Base-by-base conservation (phyloP, 1,140 invertebrate genomes). In the Oncopeltus fasciatus region DNA sequence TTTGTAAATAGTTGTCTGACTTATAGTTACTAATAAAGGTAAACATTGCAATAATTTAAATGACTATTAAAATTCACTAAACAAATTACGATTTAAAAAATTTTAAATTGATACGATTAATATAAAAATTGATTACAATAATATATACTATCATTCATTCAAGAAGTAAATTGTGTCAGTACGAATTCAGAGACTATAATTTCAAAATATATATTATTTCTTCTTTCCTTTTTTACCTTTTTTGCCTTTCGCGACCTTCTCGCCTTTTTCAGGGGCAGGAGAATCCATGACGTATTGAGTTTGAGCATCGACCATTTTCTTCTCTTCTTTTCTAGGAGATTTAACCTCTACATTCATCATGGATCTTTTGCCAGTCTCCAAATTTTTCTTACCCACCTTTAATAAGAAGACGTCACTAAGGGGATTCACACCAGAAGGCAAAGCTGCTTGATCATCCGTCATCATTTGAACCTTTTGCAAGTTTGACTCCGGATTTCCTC, bases 371-470 rank as follows among this genome's bases (percentile, higher is more conserved):
- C 26, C 5, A 16, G 3, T 24, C 5, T 44, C 44, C 5, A 20
- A 8, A 46, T 60, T 60, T 28, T 60, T 60, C 38, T 60, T 60
- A 24, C 59, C 59, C 5, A 60, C n/a, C 18, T 47, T 60, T 18
- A 60, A 28, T 18, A 60, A 16, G 21, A 60, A 60, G 5, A 47
- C n/a, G 26, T 60, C 59, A 46, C 24, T 16, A 4, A 33, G 20
- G 2, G 12, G 11, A 26, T 60, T 38, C 9, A 12, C 4, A 9
- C 5, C 5, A 12, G 21, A 20, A 4, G 11, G 8, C 12, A 4
- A 9, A 3, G 4, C 21, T 2, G 18, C 21, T 4, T 26, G 2
- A 2, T 4, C 2, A 20, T n/a, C 31, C 2, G 33, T 27, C 9
- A 47, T 47, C 9, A 60, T 29, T 31, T 60, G 59, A 24, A 60